phyloP scores from a whole-genome alignment of 2,113 vertebrate genomes.

The Melanocharis versteri region DNA sequence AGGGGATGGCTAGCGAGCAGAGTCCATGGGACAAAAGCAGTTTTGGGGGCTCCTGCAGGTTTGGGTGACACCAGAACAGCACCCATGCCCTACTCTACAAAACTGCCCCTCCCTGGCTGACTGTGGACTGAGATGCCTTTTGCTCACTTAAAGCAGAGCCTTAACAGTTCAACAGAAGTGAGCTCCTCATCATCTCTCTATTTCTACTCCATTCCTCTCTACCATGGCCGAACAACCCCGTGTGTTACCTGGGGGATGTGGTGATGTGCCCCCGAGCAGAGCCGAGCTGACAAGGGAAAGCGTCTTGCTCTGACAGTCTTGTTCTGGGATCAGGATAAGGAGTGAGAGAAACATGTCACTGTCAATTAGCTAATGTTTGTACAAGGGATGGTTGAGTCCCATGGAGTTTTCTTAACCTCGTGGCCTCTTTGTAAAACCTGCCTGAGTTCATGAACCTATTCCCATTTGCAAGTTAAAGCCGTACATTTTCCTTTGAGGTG shows the following conservation, averaged over 20 bases:
- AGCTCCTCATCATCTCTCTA: background rate
- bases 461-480: background rate
- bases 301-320: rapidly evolving
- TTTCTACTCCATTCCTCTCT: background rate
- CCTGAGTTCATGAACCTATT: slow-evolving; percentile 35
- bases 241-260: background rate
- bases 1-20: background rate
- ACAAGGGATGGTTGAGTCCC: background rate
- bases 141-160: background rate
- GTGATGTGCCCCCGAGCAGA: background rate
- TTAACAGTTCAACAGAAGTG: background rate
- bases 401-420: slow-evolving; percentile 33
- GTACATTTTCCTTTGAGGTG: background rate
- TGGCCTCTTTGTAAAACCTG: slow-evolving; percentile 37
- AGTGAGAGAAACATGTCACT: slow-evolving; percentile 25
- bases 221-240: background rate
- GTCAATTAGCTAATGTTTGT: slow-evolving; percentile 50
- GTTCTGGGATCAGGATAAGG: background rate
- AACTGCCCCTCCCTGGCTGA: background rate
- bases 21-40: background rate
- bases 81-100: background rate
- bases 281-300: background rate
- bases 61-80: background rate
- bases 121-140: background rate
- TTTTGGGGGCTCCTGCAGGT: background rate